These are phyloP conservation scores for Prunella strophiata DNA, from an alignment of 2,797 vertebrate species.

Conservation along the genomic window DNA sequence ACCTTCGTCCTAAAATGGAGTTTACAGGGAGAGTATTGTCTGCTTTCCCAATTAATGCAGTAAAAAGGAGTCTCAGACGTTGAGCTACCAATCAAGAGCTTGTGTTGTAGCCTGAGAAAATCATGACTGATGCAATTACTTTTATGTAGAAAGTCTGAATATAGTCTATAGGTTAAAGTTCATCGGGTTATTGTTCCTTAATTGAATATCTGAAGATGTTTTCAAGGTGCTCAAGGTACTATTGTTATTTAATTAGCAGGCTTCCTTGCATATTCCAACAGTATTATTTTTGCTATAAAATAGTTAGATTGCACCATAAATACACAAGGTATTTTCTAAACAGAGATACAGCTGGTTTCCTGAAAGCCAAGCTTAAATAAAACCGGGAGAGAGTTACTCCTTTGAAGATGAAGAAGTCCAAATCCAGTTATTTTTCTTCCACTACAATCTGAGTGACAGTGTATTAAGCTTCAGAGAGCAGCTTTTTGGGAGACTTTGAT, in stretches of 20 bases:
- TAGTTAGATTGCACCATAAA: conserved; percentile 12
- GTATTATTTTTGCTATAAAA: conserved; percentile 48
- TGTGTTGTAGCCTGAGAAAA: conserved; percentile 69
- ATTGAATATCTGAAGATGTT: conserved; percentile 68
- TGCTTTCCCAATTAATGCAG: conserved; percentile 69
- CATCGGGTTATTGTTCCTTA: conserved; percentile 53
- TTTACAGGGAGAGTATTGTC: conserved; percentile 70
- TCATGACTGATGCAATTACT: conserved; percentile 73
- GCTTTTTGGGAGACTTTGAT: neutral
- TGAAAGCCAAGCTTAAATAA: conserved; percentile 25
- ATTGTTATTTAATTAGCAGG: conserved; percentile 65
- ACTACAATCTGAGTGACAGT: neutral
- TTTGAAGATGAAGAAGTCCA: conserved; percentile 30
- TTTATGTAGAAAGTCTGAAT: conserved; percentile 67
- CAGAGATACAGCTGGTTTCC: conserved; percentile 1
- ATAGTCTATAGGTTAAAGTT: conserved; percentile 69
- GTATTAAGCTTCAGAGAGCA: neutral
- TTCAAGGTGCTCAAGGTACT: conserved; percentile 60
- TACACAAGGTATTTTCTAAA: conserved; percentile 41
- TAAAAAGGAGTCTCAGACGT: conserved; percentile 59
- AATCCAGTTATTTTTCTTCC: conserved; percentile 4
- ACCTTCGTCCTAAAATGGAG: conserved; percentile 67
- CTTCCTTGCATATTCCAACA: conserved; percentile 18
- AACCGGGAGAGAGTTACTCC: neutral
- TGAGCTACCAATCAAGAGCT: conserved; percentile 64